phyloP scores from a whole-genome alignment of 2,797 vertebrate genomes.

The Chaenodraco wilsoni region DNA sequence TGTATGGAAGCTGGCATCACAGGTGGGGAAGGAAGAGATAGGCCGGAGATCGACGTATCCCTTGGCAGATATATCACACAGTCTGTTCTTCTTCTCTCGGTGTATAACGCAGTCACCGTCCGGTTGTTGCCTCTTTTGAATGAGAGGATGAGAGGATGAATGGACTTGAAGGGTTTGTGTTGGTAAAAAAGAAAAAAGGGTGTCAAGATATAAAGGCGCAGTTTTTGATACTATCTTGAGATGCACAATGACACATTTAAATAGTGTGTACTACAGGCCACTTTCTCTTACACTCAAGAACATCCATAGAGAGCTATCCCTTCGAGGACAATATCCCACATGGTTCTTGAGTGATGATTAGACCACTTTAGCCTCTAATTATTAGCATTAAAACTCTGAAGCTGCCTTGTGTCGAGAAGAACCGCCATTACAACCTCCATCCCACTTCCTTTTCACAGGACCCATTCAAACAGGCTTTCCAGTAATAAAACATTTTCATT shows the following conservation, averaged over 20 bases:
- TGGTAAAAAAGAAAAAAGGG: neutral
- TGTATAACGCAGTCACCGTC: no score
- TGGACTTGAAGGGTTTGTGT: neutral
- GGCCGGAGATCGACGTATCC: no score
- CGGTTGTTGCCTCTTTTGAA: no score
- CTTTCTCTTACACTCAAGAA: neutral
- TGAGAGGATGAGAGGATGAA: conserved; percentile 1
- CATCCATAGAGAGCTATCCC: conserved; percentile 24
- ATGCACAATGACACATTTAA: neutral
- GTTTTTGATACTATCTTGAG: neutral
- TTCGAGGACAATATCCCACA: conserved; percentile 27
- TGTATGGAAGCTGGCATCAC: neutral
- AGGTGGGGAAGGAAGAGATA: neutral
- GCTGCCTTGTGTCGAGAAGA: conserved; percentile 27
- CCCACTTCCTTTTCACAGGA: conserved; percentile 14
- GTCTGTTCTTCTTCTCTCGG: no score
- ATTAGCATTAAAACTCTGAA: conserved; percentile 30
- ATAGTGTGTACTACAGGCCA: conserved; percentile 16
- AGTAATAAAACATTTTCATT: neutral
- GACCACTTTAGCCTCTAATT: conserved; percentile 24
- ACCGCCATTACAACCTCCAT: conserved; percentile 19
- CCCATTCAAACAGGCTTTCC: conserved; percentile 23
- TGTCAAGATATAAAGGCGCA: neutral
- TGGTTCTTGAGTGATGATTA: conserved; percentile 38
- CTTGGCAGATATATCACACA: no score